These are phyloP conservation scores for Steatornis caripensis DNA, from an alignment of 2,113 vertebrate genomes.

Conservation along the genomic window DNA sequence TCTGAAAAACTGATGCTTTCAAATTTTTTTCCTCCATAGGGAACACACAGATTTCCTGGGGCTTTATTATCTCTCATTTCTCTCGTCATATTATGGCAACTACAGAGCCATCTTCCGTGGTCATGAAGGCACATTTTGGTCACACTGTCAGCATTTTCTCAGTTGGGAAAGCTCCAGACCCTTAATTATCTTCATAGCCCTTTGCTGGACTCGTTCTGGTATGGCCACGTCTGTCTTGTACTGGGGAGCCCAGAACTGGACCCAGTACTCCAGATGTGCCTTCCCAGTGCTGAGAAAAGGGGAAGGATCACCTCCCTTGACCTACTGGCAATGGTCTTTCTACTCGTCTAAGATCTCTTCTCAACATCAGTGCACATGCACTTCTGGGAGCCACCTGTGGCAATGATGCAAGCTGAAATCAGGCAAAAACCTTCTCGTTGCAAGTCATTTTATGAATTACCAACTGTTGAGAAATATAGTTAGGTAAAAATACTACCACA, in stretches of 20 bases:
- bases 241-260: not conserved
- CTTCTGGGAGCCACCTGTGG: not conserved
- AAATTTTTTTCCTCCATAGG: not conserved
- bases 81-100: not conserved
- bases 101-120: not conserved
- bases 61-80: not conserved
- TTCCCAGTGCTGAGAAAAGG: not conserved
- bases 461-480: not conserved
- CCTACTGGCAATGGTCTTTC: not conserved
- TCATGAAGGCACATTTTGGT: not conserved
- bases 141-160: not conserved
- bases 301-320: not conserved
- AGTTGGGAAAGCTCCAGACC: not conserved
- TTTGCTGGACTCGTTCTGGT: not conserved
- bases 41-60: not conserved
- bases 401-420: not conserved
- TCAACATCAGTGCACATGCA: not conserved
- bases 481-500: not conserved
- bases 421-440: not conserved
- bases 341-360: not conserved
- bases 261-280: not conserved
- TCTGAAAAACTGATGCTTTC: not conserved
- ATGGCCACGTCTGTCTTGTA: not conserved
- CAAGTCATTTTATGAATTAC: not conserved
- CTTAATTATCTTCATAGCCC: not conserved